phyloP scores from a whole-genome alignment of 2,888 invertebrate genomes.

The Ophion ellenae region DNA sequence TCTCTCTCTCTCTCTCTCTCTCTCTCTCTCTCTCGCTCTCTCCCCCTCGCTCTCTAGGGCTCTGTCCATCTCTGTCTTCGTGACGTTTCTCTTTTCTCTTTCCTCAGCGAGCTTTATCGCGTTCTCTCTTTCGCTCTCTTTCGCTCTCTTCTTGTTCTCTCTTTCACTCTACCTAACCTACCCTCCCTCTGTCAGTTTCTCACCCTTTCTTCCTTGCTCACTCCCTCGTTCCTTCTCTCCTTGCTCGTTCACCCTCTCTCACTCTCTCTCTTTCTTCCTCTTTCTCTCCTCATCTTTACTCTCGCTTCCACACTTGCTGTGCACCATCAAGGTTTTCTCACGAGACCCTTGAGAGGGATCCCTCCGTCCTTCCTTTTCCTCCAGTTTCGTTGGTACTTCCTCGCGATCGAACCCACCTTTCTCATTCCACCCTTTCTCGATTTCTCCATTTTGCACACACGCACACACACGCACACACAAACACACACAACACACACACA shows the following conservation, averaged over 20 bases:
- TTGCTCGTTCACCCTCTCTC: too few species aligned
- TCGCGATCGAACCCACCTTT: conserved; percentile 2
- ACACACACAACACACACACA: too few species aligned
- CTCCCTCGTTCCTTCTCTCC: too few species aligned
- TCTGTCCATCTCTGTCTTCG: too few species aligned
- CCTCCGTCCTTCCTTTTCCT: neutral
- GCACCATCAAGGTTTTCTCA: conserved; percentile 57
- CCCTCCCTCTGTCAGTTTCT: too few species aligned
- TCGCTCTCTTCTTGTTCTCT: too few species aligned
- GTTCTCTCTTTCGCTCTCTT: neutral
- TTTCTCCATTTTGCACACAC: neutral
- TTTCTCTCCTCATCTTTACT: conserved; percentile 19
- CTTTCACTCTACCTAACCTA: too few species aligned
- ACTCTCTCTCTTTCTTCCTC: neutral
- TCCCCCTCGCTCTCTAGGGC: neutral
- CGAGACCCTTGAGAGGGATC: conserved; percentile 38
- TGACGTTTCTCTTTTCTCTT: conserved; percentile 18
- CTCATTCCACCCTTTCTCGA: conserved; percentile 11
- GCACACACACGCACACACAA: too few species aligned
- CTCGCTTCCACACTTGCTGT: conserved; percentile 37
- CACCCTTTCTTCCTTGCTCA: too few species aligned
- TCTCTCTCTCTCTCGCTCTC: neutral
- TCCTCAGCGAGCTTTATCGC: neutral
- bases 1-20: neutral
- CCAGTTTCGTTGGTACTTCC: conserved; percentile 26